These are phyloP conservation scores for Nomada ruficornis DNA, from an alignment of 2,888 invertebrate genomes.

Conservation along the genomic window DNA sequence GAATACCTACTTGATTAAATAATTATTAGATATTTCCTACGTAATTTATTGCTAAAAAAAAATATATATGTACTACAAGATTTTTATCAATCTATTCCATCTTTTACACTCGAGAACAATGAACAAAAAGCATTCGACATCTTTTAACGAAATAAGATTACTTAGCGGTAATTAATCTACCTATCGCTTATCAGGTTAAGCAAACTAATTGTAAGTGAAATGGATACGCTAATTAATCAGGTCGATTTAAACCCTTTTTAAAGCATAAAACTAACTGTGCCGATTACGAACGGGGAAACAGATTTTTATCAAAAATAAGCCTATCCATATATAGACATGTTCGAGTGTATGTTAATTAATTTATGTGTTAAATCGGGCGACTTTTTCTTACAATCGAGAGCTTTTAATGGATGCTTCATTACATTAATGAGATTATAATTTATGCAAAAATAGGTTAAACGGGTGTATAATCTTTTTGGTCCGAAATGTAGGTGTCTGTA, in stretches of 20 bases:
- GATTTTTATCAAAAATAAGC: not conserved
- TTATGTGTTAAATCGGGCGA: constrained; percentile 10
- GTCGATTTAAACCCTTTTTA: not conserved
- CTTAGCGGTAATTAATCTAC: not conserved
- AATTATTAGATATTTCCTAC: not conserved
- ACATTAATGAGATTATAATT: not conserved
- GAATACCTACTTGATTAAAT: too few relatives aligned
- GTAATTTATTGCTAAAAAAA: not conserved
- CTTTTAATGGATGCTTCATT: not conserved
- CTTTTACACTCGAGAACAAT: not conserved
- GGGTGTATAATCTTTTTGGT: not conserved
- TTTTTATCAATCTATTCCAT: not conserved
- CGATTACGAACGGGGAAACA: not conserved
- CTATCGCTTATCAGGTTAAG: not conserved
- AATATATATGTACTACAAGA: not conserved
- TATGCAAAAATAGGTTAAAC: constrained; percentile 37
- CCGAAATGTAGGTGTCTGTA: not conserved
- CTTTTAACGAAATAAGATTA: not conserved
- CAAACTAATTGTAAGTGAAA: not conserved
- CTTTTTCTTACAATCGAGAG: not conserved
- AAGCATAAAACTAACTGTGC: not conserved
- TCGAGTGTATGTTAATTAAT: not conserved
- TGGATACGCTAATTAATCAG: not conserved
- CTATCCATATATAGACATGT: not conserved
- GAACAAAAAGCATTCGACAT: not conserved